Base-by-base conservation (phyloP, 1,140 invertebrate genomes). In the Musca domestica region DNA sequence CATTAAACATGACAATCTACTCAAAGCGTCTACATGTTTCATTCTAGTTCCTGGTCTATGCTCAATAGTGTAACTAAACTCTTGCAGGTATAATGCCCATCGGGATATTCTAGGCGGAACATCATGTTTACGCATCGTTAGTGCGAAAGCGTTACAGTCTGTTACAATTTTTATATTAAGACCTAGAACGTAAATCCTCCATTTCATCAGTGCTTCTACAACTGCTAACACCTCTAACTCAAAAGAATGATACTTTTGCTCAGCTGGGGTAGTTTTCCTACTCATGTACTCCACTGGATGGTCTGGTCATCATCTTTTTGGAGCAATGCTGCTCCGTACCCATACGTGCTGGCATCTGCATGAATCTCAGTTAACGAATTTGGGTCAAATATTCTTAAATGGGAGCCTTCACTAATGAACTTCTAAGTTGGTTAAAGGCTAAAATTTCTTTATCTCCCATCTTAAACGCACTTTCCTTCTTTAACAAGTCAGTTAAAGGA, bases 241-340 rank as follows among this genome's bases (percentile, higher is more conserved):
- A 58, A 72, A 77, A 14, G 71, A 73, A 69, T 73, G 71, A 46
- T 75, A 77, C n/a, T 71, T 72, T 22, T 67, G 49, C 67, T 79
- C 71, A 20, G 69, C n/a, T 2, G 52, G 52, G 74, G 72, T 49
- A 71, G 49, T 2, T 67, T 75, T 17, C 64, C n/a, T 41, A 72
- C 72, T 15, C 73, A 73, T 65, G 70, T 48, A 27, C 47, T 64
- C n/a, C 1, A 52, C 49, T 7, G 70, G 67, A 51, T 69, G 63
- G 27, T n/a, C n/a, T n/a, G n/a, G n/a, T n/a, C n/a, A n/a, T n/a
- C n/a, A n/a, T n/a, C n/a, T n/a, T n/a, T n/a, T n/a, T n/a, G n/a
- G n/a, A n/a, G n/a, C n/a, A n/a, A n/a, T n/a, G n/a, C n/a, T n/a
- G n/a, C n/a, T n/a, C n/a, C n/a, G n/a, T n/a, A n/a, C n/a, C n/a